Base-by-base conservation (phyloP, 2,797 vertebrate species). In the Florisuga fusca region DNA sequence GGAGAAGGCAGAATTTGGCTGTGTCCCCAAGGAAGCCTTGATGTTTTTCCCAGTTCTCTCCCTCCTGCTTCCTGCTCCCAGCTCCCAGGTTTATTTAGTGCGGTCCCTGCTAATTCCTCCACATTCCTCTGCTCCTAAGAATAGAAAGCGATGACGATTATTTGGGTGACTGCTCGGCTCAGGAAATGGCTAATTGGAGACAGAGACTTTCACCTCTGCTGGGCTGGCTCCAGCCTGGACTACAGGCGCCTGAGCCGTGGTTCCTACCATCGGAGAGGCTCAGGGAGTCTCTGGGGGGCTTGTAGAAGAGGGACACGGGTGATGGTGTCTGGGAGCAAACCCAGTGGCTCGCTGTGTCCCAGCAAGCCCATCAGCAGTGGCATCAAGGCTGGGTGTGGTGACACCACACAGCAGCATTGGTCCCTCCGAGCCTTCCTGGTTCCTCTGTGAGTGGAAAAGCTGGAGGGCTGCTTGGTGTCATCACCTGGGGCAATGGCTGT, bases 141-240 rank as follows among this genome's bases (percentile, higher is more conserved):
- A 95, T 92, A 92, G 92, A 88, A 90, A 77, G 71, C 0, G 0
- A 31, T 82, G 94, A 92, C 0, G 55, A 96, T 93, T 93, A 90
- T 94, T 94, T 90, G 92, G 85, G 94, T 91, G 93, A 82, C 80
- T 88, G 85, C n/a, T 76, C 1, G 8, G 77, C 84, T 94, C 95
- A 86, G 94, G 86, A 90, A 95, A 38, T 6, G 57, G 80, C 74
- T 95, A 90, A 94, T 73, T 84, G 92, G 89, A 92, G 94, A 66
- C 74, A 92, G 90, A 96, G 88, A 50, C 74, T 90, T 87, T 69
- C 78, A 95, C 84, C 94, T 92, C 89, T 87, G 51, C 77, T 72
- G 73, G 79, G 54, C 80, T 88, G 85, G 80, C 76, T 93, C 76
- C 90, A 90, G 83, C 73, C 73, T 54, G 84, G 62, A 9, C 67